phyloP scores from a whole-genome alignment of 64 coral and sea anemone genomes.

The Stichodactyla mertensii region DNA sequence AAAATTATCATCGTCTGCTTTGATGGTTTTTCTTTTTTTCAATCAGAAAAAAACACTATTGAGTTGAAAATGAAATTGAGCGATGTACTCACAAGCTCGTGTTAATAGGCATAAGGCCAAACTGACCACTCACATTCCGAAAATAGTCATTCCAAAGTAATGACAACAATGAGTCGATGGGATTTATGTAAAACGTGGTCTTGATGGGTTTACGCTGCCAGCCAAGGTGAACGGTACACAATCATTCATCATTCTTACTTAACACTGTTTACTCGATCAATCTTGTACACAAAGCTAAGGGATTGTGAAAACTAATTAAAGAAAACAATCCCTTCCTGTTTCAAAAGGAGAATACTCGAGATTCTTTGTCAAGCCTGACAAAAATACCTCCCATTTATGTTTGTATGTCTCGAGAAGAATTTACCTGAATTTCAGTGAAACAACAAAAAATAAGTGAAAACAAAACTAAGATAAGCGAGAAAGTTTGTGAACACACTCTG shows the following conservation, averaged over 20 bases:
- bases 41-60: no score
- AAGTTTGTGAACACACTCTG: not conserved
- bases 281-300: conserved; percentile 27
- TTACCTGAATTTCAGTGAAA: not conserved
- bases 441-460: not conserved
- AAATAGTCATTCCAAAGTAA: not conserved
- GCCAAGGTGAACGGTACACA: not conserved
- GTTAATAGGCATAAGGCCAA: not conserved
- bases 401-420: not conserved
- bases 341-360: conserved; percentile 13
- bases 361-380: conserved; percentile 13
- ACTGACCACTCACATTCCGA: not conserved
- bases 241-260: not conserved
- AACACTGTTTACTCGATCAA: not conserved
- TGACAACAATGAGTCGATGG: not conserved
- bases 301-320: conserved; percentile 25
- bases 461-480: not conserved
- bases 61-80: conserved; percentile 1
- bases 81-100: not conserved
- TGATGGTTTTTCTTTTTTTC: no score
- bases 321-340: conserved; percentile 24
- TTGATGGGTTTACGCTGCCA: not conserved
- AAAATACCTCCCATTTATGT: not conserved
- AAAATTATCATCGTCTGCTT: not conserved
- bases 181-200: conserved; percentile 14